Base-by-base conservation (phyloP, 2,113 vertebrate species). In the Anser cygnoides region DNA sequence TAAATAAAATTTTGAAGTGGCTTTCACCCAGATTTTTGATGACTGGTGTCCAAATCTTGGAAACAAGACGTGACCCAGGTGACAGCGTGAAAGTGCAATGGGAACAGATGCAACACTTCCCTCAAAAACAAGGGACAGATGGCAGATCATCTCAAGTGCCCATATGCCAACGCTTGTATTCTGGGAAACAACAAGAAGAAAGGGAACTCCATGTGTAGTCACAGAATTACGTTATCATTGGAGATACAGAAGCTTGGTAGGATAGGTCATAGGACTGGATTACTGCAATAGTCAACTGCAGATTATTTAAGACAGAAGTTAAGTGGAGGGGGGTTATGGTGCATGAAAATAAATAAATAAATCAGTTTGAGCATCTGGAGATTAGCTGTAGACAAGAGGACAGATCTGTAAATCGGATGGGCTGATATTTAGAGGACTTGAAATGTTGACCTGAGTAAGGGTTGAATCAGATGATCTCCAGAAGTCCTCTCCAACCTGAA, bases 211-310 rank as follows among this genome's bases (percentile, higher is more conserved):
- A 7, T 15, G 21, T 29, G 15, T 43, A 44, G 20, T 61, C 29
- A 84, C 6, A 81, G 29, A 84, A 70, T 28, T 74, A 46, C 8
- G 9, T 4, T 28, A 15, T 28, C 14, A 85, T 58, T 82, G 35
- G 25, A 78, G 71, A 15, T 19, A 74, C 2, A 61, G 41, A 54
- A 71, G 84, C 81, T 43, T 46, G 19, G 2, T 61, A 49, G 13
- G 7, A 11, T 11, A 57, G 8, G 16, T 62, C 33, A n/a, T 0
- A 0, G 21, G 33, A 31, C 16, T 82, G 2, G 2, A 54, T 5
- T 46, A 43, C 16, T 58, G 3, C 20, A 75, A 54, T 25, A 17
- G 22, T 39, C 14, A 58, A 17, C 7, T 37, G 11, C 11, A 84
- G 37, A 4, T 22, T 61, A 15, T 23, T 78, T 46, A 85, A 43